Base-by-base conservation (phyloP, 2,888 invertebrate species). In the Onchidella celtica region DNA sequence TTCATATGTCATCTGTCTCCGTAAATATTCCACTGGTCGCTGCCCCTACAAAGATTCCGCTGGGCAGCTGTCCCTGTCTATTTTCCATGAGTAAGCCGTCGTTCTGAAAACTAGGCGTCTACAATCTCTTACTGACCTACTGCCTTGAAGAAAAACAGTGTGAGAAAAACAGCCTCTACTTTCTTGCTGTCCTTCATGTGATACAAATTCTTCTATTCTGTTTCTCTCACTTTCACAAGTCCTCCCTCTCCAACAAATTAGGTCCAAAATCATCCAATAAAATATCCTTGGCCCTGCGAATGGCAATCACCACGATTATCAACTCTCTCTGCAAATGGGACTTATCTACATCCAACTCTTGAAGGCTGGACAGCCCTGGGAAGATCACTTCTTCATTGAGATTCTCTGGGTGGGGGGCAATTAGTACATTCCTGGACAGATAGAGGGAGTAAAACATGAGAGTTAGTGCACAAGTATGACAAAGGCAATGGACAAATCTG, bases 371-470 rank as follows among this genome's bases (percentile, higher is more conserved):
- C 0, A 91, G 83, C 6, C 91, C 91, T 0, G 91, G 91, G 81
- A 90, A 91, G 57, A 89, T 83, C 34, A 88, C 85, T 29, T 89
- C 89, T 63, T 86, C 83, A 68, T 89, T 86, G 29, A 90, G 76
- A 83, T 90, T 88, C 47, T 88, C 88, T 0, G 89, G 88, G 74
- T 90, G 89, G 9, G 91, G 91, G n/a, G 90, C 88, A 21, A 88
- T 82, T 17, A 90, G 83, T 4, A 89, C 70, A 82, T 90, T 89
- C 80, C 91, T 91, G 87, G 57, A n/a, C 17, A 34, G 24, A 63
- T 14, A 21, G n/a, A 75, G 63, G 9, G 27, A 75, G n/a, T 17
- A 55, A 69, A 40, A 40, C n/a, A 38, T 29, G 24, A 55, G 24
- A 73, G 36, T 21, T 36, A 36, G 47, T 47, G n/a, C n/a, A n/a